Evolutionary conservation across 2,113 vertebrate species (phyloP), one percentile per base, ranked within the genome.

Genomic region (Polypterus senegalus): DNA sequence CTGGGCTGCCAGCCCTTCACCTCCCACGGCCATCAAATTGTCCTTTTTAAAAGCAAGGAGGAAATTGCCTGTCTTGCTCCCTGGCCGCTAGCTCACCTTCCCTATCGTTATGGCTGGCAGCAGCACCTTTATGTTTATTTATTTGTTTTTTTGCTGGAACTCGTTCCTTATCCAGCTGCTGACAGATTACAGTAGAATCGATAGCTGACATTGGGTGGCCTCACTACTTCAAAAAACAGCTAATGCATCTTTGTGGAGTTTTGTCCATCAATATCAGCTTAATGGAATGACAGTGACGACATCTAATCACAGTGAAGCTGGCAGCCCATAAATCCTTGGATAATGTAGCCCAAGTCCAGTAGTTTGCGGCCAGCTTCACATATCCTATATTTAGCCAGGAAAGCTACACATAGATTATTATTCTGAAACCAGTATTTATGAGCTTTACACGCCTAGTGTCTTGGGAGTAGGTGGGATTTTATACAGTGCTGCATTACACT

Each of bases 271-370:
- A 73, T 83, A 80, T 79, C 67, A 70, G 81, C 79, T 82, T 85
- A 81, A 88, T 78, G 84, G 86, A 88, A 86, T 85, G 90, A 86
- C 82, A 84, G 80, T 83, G 70, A 73, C 86, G 91, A 89, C 85
- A 86, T 86, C 87, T 91, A 80, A 89, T 92, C 88, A 89, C 89
- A 84, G 73, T 74, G 59, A 65, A 49, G 77, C 82, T 83, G 86
- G 79, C 81, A 76, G 81, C 70, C 81, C 85, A 83, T 88, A 87
- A 87, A 87, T 91, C 88, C 83, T 78, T 70, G 54, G 3, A 79
- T 62, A 82, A 80, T 69, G 67, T 7, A 66, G 71, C 62, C 57
- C 78, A 65, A 77, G 80, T 68, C 64, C 70, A 56, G 73, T 61
- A 0, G 1, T 48, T 56, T 62, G 46, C 63, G 61, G 58, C 60